These are phyloP conservation scores for Acropternis orthonyx DNA, from an alignment of 2,797 vertebrate species.

Conservation along the genomic window DNA sequence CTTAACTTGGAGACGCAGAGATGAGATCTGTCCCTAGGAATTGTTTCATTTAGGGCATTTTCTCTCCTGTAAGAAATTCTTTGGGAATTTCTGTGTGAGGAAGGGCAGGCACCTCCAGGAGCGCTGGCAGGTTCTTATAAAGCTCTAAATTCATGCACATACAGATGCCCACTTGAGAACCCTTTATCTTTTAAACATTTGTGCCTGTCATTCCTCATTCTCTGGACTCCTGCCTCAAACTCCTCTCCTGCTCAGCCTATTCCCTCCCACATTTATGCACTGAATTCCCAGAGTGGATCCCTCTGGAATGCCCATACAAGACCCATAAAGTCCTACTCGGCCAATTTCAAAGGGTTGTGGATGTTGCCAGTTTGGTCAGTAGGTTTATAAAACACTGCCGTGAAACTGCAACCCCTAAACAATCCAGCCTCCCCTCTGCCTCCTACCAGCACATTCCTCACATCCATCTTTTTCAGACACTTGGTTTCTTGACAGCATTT, in stretches of 20 bases:
- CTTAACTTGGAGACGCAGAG: background rate
- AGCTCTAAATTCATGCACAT: rapidly evolving
- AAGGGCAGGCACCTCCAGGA: background rate
- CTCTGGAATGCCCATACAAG: background rate
- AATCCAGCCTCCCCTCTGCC: background rate
- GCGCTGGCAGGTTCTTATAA: background rate
- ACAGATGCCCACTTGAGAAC: background rate
- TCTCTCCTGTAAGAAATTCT: background rate
- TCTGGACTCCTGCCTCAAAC: background rate
- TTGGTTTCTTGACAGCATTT: conserved; percentile 36
- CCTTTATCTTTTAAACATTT: background rate
- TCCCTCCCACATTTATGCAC: background rate
- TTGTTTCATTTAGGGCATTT: background rate
- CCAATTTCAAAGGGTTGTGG: background rate
- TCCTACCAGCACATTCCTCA: background rate
- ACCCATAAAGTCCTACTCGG: background rate
- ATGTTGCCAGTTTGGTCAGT: background rate
- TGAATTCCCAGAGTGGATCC: background rate
- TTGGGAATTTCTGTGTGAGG: background rate
- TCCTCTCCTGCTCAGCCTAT: background rate
- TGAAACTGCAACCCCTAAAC: background rate
- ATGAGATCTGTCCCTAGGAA: background rate
- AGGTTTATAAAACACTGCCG: background rate
- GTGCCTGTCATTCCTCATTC: background rate
- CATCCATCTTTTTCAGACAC: background rate